These are phyloP conservation scores for Tretioscincus oriximinensis DNA, from an alignment of 2,113 vertebrate genomes.

Conservation along the genomic window DNA sequence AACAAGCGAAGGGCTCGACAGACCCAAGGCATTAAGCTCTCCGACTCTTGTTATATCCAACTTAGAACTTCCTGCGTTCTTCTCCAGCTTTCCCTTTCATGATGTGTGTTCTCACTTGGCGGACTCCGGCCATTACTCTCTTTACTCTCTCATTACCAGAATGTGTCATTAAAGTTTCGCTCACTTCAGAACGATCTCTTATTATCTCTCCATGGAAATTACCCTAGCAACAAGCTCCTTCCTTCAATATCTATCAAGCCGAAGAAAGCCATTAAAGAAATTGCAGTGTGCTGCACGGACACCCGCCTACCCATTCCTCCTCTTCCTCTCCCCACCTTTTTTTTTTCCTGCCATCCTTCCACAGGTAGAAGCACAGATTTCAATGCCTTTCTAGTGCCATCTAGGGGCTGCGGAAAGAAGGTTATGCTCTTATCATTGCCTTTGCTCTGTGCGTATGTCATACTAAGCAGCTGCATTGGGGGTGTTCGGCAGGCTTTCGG, in stretches of 20 bases:
- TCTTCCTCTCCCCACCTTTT: background rate
- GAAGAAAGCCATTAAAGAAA: constrained; percentile 67
- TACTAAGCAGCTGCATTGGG: background rate
- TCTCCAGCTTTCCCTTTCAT: background rate
- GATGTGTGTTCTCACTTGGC: constrained; percentile 35
- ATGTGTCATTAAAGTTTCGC: constrained; percentile 71
- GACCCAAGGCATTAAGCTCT: background rate
- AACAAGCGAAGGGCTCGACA: background rate
- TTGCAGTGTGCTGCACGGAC: constrained; percentile 44
- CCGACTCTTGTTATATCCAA: background rate
- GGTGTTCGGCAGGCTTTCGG: too few species aligned
- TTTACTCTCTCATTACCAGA: constrained; percentile 71
- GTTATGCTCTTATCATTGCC: background rate
- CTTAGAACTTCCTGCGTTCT: background rate
- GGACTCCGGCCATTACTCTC: constrained; percentile 66
- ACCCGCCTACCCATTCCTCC: constrained; percentile 27
- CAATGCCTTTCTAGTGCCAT: constrained; percentile 37
- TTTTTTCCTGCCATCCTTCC: background rate
- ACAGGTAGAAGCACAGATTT: constrained; percentile 32
- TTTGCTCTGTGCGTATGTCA: too few species aligned
- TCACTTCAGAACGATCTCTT: constrained; percentile 73
- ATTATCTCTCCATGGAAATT: constrained; percentile 74
- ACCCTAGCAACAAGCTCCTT: constrained; percentile 68
- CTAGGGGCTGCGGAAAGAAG: constrained; percentile 25
- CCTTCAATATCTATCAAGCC: constrained; percentile 68